These are phyloP conservation scores for Trissolcus brochymenae DNA, from an alignment of 2,888 invertebrate genomes.

Conservation along the genomic window DNA sequence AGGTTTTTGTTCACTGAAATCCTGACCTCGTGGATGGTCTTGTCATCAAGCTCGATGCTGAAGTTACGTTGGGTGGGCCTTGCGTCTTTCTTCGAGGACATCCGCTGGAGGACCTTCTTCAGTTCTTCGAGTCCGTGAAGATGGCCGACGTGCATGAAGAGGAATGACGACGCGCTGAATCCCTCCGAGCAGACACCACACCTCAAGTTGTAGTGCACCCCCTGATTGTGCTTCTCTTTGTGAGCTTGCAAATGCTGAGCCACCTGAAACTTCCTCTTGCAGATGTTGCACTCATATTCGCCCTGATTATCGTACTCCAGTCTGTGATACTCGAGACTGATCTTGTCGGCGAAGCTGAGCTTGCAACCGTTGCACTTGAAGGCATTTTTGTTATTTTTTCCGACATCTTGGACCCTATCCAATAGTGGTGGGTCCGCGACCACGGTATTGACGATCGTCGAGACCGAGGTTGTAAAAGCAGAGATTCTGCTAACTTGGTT, in stretches of 20 bases:
- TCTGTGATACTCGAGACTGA: conserved; percentile 23
- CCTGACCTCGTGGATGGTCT: conserved; percentile 35
- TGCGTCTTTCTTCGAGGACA: neutral
- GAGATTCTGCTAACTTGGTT: too few relatives aligned
- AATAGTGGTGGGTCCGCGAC: neutral
- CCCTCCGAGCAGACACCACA: conserved; percentile 41
- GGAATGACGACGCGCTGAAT: conserved; percentile 3
- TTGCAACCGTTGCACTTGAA: conserved; percentile 31
- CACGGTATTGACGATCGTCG: neutral
- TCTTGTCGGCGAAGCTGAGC: conserved; percentile 27
- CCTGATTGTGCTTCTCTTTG: conserved; percentile 25
- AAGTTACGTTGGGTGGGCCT: conserved; percentile 10
- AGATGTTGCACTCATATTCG: conserved; percentile 24
- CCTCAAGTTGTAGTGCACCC: conserved; percentile 8
- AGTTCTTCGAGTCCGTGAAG: conserved; percentile 34
- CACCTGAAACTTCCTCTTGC: conserved; percentile 27
- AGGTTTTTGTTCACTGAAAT: conserved; percentile 18
- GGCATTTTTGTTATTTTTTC: neutral
- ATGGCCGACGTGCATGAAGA: conserved; percentile 50
- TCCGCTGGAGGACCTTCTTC: conserved; percentile 15
- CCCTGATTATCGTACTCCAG: conserved; percentile 39
- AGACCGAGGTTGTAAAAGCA: too few relatives aligned
- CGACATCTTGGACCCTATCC: neutral
- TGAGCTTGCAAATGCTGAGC: conserved; percentile 33
- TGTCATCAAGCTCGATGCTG: conserved; percentile 41